A percentile compares a stretch with the other conserved stretches of the same genome.
phyloP scores from a whole-genome alignment of 2,797 vertebrate species.

The Cuculus canorus region DNA sequence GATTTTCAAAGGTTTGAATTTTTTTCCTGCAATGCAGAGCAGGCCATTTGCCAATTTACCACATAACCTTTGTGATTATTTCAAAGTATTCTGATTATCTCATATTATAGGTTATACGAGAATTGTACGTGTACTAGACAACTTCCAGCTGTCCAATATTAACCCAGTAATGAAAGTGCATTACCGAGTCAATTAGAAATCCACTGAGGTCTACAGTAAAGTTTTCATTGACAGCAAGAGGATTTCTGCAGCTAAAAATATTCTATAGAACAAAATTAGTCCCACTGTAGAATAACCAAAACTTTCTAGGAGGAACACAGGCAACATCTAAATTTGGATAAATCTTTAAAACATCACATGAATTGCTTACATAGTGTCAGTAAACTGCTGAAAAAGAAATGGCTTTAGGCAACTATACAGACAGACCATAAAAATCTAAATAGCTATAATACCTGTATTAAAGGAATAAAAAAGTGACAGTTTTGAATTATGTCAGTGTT shows the following conservation, averaged over 20 bases:
- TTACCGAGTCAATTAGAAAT: conserved; percentile 15
- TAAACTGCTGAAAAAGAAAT: neutral
- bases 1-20: neutral
- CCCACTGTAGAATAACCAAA: neutral
- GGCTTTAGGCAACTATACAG: neutral
- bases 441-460: neutral
- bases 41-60: neutral
- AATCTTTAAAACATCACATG: neutral
- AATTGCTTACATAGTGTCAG: neutral
- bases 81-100: conserved; percentile 5
- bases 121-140: neutral
- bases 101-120: neutral
- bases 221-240: neutral
- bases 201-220: neutral
- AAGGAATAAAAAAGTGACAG: neutral
- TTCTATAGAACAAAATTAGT: neutral
- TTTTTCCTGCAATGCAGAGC: neutral
- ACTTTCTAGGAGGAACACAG: neutral
- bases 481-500: neutral
- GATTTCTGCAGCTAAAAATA: neutral
- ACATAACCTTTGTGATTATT: neutral
- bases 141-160: neutral
- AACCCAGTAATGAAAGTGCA: neutral
- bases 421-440: neutral
- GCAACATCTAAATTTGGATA: neutral